Percentiles rank a stretch among this genome's conserved stretches.
phyloP scores from a whole-genome alignment of 2,113 vertebrate species.

The Arizona elegans region DNA sequence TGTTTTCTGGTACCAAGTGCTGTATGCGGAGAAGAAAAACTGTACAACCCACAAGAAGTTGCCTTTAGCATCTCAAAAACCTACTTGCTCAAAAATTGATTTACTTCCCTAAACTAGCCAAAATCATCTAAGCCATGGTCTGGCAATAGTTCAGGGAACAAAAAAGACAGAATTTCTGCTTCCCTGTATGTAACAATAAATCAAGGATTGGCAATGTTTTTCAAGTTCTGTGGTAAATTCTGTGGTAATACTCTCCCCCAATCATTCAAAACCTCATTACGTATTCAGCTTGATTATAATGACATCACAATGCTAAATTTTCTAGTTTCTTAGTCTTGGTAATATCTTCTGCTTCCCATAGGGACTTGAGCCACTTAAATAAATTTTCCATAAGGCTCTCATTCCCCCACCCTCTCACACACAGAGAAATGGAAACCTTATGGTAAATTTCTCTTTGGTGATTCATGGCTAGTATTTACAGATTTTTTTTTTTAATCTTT shows the following conservation, averaged over 20 bases:
- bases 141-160: background rate
- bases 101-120: background rate
- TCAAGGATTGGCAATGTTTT: background rate
- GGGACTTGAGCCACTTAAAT: background rate
- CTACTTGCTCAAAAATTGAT: background rate
- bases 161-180: background rate
- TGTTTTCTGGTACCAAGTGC: background rate
- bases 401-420: too few species aligned
- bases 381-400: background rate
- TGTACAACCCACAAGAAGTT: background rate
- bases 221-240: background rate
- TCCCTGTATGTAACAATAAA: background rate
- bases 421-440: background rate
- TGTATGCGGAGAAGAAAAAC: background rate
- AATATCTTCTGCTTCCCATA: background rate
- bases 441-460: background rate
- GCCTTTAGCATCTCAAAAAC: background rate
- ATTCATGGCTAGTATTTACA: background rate
- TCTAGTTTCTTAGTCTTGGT: background rate
- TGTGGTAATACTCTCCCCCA: background rate
- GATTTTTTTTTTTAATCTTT: background rate
- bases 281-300: background rate
- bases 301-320: background rate
- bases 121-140: background rate
- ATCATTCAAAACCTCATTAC: background rate